Evolutionary conservation across 1,140 invertebrate species (phyloP), one percentile per base, ranked within the genome.

Genomic region (Platyscapa corneri): DNA sequence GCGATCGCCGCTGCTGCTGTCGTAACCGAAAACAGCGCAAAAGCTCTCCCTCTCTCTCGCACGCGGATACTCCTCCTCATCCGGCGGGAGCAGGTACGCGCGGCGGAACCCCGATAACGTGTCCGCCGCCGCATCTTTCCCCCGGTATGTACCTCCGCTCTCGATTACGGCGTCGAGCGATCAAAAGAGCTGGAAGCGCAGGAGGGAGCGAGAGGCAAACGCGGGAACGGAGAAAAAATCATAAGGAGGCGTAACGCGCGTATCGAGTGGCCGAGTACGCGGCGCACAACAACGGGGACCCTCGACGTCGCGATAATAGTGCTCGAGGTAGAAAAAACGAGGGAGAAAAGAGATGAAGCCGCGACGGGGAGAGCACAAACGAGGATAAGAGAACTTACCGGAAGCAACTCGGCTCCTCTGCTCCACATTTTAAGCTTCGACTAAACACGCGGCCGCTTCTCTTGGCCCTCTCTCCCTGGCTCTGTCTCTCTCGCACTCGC

Each of bases 311-410:
- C 39, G 42, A 46, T 75, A 46, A 30, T 46, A 49, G 10, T 12
- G 42, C 18, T 3, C 27, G 42, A 27, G 5, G 27, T n/a, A n/a
- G n/a, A 46, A 30, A 6, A 8, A 39, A 18, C 1, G 72, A 46
- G 5, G 23, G 30, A 67, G 64, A 77, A 86, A 82, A 80, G 53
- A 72, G 23, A 80, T 2, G 34, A 72, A 72, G 18, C 14, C 32
- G 46, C 64, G 75, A 70, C 18, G 20, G 74, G 34, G n/a, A n/a
- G n/a, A n/a, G n/a, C n/a, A n/a, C n/a, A n/a, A n/a, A n/a, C n/a
- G n/a, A n/a, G n/a, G n/a, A n/a, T n/a, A 82, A 79, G 83, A 78
- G 83, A 53, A 53, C 32, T 42, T 70, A 79, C 82, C 82, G 76
- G 83, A 84, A 84, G 83, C 34, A 16, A 37, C 2, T 42, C 70